Evolutionary conservation across 2,888 invertebrate genomes (phyloP).

Genomic region (Metellina segmentata): DNA sequence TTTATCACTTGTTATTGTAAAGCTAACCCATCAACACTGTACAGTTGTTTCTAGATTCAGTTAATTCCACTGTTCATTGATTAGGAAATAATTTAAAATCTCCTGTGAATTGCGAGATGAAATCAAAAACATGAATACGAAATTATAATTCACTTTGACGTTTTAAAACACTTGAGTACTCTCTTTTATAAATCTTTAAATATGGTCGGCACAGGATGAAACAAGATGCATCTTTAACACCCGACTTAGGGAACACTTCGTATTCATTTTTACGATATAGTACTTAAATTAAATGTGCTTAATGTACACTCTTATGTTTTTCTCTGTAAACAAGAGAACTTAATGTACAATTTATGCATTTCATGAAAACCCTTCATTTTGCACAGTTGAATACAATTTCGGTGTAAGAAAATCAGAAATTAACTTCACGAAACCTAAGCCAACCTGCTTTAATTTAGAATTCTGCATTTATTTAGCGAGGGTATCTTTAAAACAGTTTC

Average conservation of each 20-base stretch:
- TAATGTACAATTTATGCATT: not conserved
- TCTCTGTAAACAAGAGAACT: not conserved
- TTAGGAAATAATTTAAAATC: not conserved
- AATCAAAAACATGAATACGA: not conserved
- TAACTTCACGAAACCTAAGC: not conserved
- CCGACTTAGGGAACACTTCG: not conserved
- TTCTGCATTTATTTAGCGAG: not conserved
- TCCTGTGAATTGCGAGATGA: not conserved
- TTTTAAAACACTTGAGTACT: conserved; percentile 34
- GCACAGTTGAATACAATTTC: not conserved
- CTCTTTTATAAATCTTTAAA: conserved; percentile 10
- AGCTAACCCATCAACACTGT: too few relatives aligned
- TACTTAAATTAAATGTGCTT: not conserved
- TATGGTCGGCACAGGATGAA: not conserved
- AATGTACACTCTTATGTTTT: conserved; percentile 19
- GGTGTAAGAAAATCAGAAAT: not conserved
- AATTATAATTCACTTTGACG: conserved; percentile 52
- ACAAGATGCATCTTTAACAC: conserved; percentile 18
- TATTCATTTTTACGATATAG: not conserved
- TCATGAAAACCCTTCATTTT: not conserved
- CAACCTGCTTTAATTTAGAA: not conserved
- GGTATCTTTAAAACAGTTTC: not conserved
- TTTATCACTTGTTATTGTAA: too few relatives aligned
- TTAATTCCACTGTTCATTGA: not conserved
- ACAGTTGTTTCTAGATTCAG: not conserved